A percentile compares a stretch with the other conserved stretches of the same genome.
Evolutionary conservation across 2,888 invertebrate species (phyloP).

Genomic region (Caenorhabditis imperialis): DNA sequence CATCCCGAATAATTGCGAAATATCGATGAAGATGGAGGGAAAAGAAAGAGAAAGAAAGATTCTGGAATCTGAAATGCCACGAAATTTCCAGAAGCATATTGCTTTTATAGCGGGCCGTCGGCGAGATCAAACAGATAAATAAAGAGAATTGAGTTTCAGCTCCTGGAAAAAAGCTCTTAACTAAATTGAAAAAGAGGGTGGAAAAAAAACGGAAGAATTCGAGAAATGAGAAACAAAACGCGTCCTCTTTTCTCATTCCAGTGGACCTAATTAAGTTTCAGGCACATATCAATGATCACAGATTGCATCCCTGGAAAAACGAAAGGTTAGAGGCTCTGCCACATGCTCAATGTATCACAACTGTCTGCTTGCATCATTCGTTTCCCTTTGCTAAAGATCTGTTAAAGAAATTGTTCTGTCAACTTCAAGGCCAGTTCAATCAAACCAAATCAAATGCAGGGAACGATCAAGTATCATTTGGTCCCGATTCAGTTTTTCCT

Average conservation of each 20-base stretch:
- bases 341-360: constrained; percentile 29
- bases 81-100: not conserved
- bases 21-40: not conserved
- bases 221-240: no score
- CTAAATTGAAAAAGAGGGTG: constrained; percentile 18
- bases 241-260: no score
- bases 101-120: constrained; percentile 5
- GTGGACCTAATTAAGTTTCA: no score
- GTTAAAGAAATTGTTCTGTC: no score
- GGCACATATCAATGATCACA: constrained; percentile 20
- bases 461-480: constrained; percentile 37
- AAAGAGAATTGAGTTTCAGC: constrained; percentile 22
- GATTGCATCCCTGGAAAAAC: constrained; percentile 1
- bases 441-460: constrained; percentile 13
- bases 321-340: constrained; percentile 9
- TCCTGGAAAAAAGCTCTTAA: constrained; percentile 24
- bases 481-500: not conserved
- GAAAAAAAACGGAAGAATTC: not conserved
- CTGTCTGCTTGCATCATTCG: constrained; percentile 20
- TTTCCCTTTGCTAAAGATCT: not conserved
- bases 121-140: constrained; percentile 16
- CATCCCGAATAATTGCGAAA: not conserved
- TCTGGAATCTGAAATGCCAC: not conserved
- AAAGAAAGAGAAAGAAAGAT: not conserved
- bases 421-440: constrained; percentile 34